Base-by-base conservation (phyloP, 2,113 vertebrate genomes). In the Cyrtonyx montezumae region DNA sequence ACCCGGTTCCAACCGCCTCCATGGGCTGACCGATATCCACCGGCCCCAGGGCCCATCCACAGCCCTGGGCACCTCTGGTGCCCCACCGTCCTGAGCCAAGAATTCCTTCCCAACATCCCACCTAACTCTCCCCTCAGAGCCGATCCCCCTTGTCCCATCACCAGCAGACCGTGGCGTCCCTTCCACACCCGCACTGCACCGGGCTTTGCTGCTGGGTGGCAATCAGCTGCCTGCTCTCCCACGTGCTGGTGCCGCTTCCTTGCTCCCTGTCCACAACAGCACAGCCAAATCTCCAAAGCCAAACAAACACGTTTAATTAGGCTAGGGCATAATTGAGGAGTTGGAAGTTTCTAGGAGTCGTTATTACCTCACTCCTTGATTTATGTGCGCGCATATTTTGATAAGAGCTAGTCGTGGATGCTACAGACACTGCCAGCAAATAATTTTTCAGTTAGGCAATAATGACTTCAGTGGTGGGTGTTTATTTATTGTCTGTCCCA, bases 401-500 rank as follows among this genome's bases (percentile, higher is more conserved):
- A 96, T 96, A 95, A 95, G 95, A 95, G 87, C 94, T 94, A 94
- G 81, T 96, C 94, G 94, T 89, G 95, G 95, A 95, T 88, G 93
- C 84, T 95, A 94, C 93, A 95, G 96, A 95, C 93, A 88, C 36
- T 95, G 95, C 93, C 95, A 96, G 96, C 96, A 96, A 96, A 96
- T 96, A 96, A 96, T 96, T 96, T 86, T 96, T 96, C 91, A 93
- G 94, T 96, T 96, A 96, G 96, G 96, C 94, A 96, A 96, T 94
- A 96, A 96, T 95, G 96, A 96, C 94, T 96, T 95, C 93, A 96
- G 96, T 94, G 59, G 95, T 96, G 95, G 94, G 94, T 96, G 96
- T 96, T 95, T 95, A 93, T 96, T 96, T 96, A 96, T 96, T 96
- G 93, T 96, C 96, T 96, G 96, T 95, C 95, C 96, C 94, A 95